A percentile compares a stretch with the other conserved stretches of the same genome.
Evolutionary conservation across 2,888 invertebrate genomes (phyloP).

Genomic region (Agonopterix subpropinquella): DNA sequence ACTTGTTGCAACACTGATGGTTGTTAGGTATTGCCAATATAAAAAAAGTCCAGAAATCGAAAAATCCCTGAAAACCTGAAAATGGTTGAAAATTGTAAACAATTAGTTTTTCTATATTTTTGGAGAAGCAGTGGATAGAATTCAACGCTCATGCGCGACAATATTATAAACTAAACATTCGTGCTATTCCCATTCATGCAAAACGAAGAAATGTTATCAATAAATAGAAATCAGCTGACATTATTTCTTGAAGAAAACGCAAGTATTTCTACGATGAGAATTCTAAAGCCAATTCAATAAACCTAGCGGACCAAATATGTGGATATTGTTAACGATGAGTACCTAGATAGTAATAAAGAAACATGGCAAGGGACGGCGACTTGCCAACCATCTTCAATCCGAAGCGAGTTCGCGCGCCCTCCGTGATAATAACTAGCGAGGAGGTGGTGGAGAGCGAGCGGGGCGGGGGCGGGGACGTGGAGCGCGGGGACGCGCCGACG

Average conservation of each 20-base stretch:
- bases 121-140: neutral
- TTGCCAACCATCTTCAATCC: conserved; percentile 90
- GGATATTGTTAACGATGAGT: conserved; percentile 16
- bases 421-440: conserved; percentile 81
- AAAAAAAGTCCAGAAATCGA: too few species aligned
- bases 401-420: conserved; percentile 80
- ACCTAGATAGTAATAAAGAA: conserved; percentile 19
- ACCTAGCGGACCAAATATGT: neutral
- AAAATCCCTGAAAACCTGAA: neutral
- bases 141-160: conserved; percentile 3
- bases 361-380: conserved; percentile 83
- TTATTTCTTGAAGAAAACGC: neutral
- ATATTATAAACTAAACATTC: conserved; percentile 3
- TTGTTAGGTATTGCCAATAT: too few species aligned
- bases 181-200: neutral
- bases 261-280: conserved; percentile 6
- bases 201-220: conserved; percentile 10
- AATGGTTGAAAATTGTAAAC: neutral
- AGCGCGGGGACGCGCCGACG: conserved; percentile 63
- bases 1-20: too few species aligned
- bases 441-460: conserved; percentile 68
- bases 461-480: conserved; percentile 46
- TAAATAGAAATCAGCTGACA: conserved; percentile 17
- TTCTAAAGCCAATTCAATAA: neutral
- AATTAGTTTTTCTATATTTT: neutral